phyloP scores from a whole-genome alignment of 2,113 vertebrate genomes.

The Cryptomyrus ogoouensis region DNA sequence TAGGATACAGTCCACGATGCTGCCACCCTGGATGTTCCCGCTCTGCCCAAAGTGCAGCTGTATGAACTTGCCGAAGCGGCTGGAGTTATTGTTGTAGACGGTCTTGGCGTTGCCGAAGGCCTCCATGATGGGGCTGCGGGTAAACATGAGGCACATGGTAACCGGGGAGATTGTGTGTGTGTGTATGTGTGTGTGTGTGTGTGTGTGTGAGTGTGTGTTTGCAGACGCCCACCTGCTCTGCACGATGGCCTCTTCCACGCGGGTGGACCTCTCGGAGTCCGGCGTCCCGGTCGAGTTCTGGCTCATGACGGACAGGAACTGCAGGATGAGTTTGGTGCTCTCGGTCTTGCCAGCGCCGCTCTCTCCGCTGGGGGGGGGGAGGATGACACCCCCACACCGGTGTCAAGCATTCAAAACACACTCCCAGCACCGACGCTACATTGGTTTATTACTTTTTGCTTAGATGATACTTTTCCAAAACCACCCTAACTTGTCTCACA shows the following conservation, averaged over 20 bases:
- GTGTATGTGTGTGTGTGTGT: background rate
- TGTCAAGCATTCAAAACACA: background rate
- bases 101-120: conserved; percentile 88
- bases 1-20: conserved; percentile 84
- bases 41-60: conserved; percentile 83
- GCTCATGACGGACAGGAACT: conserved; percentile 86
- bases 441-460: background rate
- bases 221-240: conserved; percentile 74
- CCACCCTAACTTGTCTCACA: background rate
- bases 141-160: background rate
- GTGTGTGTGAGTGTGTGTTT: background rate
- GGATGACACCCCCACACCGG: background rate
- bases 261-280: conserved; percentile 63
- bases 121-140: conserved; percentile 80
- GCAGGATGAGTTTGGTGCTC: conserved; percentile 82
- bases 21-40: conserved; percentile 83
- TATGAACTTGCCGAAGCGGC: conserved; percentile 88
- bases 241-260: conserved; percentile 80
- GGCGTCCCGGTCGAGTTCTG: conserved; percentile 69
- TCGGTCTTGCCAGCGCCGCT: conserved; percentile 90
- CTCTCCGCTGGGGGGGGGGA: conserved; percentile 64
- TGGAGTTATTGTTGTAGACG: conserved; percentile 89
- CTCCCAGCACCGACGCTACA: background rate
- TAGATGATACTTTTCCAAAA: background rate
- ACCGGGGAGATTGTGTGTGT: background rate